A percentile compares a stretch with the other conserved stretches of the same genome.
Conservation (phyloP, 1,140 invertebrate genomes). For the Hetaerina americana region DNA sequence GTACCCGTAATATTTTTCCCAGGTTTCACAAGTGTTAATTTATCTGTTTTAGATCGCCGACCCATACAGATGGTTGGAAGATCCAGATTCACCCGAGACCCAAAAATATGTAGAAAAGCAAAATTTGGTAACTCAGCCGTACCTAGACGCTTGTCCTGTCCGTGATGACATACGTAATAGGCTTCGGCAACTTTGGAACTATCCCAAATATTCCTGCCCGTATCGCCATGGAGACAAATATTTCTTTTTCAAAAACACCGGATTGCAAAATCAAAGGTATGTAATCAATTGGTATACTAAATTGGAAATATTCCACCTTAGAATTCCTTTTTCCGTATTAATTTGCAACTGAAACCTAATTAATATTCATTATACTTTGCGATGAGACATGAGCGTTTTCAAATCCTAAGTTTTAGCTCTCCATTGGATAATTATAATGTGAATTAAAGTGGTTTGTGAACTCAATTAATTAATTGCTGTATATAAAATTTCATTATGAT, state of each 20-base stretch:
- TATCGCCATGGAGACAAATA: slow-evolving; percentile 18
- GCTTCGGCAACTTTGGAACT: slow-evolving; percentile 89
- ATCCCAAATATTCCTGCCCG: slow-evolving; percentile 58
- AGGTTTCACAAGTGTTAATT: too few species aligned
- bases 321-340: too few species aligned
- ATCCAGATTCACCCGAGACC: slow-evolving; percentile 86
- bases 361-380: too few species aligned
- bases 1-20: too few species aligned
- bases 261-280: slow-evolving; percentile 92
- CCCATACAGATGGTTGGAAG: slow-evolving; percentile 94
- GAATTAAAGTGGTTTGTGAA: too few species aligned
- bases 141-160: slow-evolving; percentile 59
- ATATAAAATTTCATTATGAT: slow-evolving; percentile 3
- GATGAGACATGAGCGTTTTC: too few species aligned
- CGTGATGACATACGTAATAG: slow-evolving; percentile 58
- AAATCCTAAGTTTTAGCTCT: too few species aligned
- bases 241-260: slow-evolving; percentile 31
- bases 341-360: too few species aligned
- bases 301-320: too few species aligned
- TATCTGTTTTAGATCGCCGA: slow-evolving; percentile 70
- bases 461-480: neutral
- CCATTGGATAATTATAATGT: too few species aligned
- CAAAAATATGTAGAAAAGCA: slow-evolving; percentile 83
- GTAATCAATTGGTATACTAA: too few species aligned
- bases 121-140: slow-evolving; percentile 80